Evolutionary conservation across 2,797 vertebrate genomes (phyloP).

Genomic region (Gymnoscopelus microlampas): DNA sequence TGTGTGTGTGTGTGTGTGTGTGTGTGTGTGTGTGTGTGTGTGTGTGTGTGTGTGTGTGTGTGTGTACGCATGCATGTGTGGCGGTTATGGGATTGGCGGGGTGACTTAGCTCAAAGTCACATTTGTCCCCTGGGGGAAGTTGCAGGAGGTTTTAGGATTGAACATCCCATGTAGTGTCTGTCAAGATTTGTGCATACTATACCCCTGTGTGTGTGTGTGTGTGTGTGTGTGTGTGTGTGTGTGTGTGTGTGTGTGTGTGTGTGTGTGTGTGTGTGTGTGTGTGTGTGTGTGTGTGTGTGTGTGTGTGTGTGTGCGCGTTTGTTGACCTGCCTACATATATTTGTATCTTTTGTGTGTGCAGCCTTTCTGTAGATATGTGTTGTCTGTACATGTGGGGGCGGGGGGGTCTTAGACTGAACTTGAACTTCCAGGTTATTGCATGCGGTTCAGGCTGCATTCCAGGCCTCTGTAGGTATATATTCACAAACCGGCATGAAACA

Average conservation of each 20-base stretch:
- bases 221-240: constrained; percentile 1
- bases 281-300: constrained; percentile 6
- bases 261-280: constrained; percentile 4
- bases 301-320: constrained; percentile 5
- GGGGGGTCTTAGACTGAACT: constrained; percentile 29
- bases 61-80: constrained; percentile 11
- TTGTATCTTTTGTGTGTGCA: background rate
- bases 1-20: constrained; percentile 3
- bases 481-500: constrained; percentile 31
- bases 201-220: background rate
- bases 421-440: constrained; percentile 49
- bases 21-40: constrained; percentile 8
- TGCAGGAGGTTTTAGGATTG: constrained; percentile 23
- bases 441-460: constrained; percentile 53
- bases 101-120: constrained; percentile 14
- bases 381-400: constrained; percentile 25
- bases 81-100: constrained; percentile 1
- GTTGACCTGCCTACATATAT: background rate
- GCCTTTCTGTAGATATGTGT: constrained; percentile 11
- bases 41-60: background rate
- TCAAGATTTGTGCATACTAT: background rate
- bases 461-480: constrained; percentile 13
- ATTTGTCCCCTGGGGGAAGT: constrained; percentile 1
- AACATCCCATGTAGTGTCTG: background rate
- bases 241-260: background rate